Conservation (phyloP, 2,888 invertebrate species). For the Antheraea yamamai region DNA sequence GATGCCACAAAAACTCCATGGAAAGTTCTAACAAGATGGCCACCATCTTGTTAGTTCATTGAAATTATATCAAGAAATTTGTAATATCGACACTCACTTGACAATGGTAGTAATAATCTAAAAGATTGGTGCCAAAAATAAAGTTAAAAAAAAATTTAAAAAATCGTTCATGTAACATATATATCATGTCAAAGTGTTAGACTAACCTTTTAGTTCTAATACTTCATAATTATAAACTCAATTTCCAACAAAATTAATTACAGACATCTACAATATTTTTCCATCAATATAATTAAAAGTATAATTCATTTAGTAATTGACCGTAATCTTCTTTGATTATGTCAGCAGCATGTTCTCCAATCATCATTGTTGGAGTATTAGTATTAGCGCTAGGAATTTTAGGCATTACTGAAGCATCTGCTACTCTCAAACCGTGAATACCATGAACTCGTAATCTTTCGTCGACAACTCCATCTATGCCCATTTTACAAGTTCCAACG, state of each 20-base stretch:
- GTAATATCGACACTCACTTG: too few species aligned
- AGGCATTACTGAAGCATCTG: constrained; percentile 70
- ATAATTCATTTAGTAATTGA: constrained; percentile 7
- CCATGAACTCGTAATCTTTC: constrained; percentile 59
- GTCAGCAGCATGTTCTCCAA: constrained; percentile 71
- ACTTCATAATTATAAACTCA: not conserved
- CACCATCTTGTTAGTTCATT: too few species aligned
- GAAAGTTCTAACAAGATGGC: too few species aligned
- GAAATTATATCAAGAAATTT: too few species aligned
- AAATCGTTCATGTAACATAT: not conserved
- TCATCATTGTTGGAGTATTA: constrained; percentile 70
- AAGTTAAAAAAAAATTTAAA: too few species aligned
- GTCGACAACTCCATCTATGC: constrained; percentile 61
- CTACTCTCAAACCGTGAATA: constrained; percentile 55
- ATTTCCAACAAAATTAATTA: not conserved
- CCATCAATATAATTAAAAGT: not conserved
- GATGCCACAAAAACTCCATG: too few species aligned
- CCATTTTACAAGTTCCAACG: constrained; percentile 74
- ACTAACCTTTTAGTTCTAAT: not conserved
- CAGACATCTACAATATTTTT: not conserved
- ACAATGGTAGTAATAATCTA: too few species aligned
- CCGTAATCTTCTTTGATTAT: constrained; percentile 61
- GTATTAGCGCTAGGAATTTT: constrained; percentile 65
- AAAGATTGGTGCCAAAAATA: too few species aligned
- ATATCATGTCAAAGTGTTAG: not conserved